Base-by-base conservation (phyloP, 2,113 vertebrate species). In the Tenebrosternarchus preto region DNA sequence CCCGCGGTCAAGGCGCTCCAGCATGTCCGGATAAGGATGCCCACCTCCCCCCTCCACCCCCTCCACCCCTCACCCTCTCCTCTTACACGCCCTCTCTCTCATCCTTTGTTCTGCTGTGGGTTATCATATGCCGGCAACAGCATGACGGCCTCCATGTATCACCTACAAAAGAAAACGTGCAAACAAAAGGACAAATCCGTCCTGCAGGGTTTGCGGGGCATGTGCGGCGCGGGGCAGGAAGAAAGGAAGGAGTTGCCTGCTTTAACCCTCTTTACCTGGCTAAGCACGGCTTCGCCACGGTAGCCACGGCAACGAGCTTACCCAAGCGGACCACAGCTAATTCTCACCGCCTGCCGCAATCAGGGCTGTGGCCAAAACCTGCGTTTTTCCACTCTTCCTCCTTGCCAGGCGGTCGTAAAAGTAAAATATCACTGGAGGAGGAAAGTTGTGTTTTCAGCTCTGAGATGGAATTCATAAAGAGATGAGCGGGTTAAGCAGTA, bases 361-460 rank as follows among this genome's bases (percentile, higher is more conserved):
- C 84, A 85, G 89, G 91, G 88, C 73, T 83, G 88, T n/a, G n/a
- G n/a, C n/a, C n/a, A n/a, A n/a, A 89, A 91, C 91, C 90, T 89
- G 61, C 77, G 5, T 12, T 50, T 87, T 88, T 88, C 89, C 86
- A 88, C 85, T 90, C 66, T 33, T 76, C 69, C 69, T n/a, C 64
- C 87, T 85, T 86, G 85, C 61, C 81, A 79, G 80, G 11, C 78
- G 86, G 87, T 85, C 77, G 77, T 88, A 82, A 89, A 89, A 83
- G 84, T 84, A 84, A 29, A 88, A 90, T 76, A 92, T 89, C 88
- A 86, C 78, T 59, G 50, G 36, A 11, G 29, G 29, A 27, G n/a
- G 33, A 25, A 73, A 24, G 57, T 67, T 85, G 80, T 73, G 86
- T 82, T 88, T 88, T 89, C 80, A 88, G 85, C 80, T 87, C 87